These are phyloP conservation scores for Aphidius gifuensis DNA, from an alignment of 1,140 invertebrate species.

Conservation along the genomic window DNA sequence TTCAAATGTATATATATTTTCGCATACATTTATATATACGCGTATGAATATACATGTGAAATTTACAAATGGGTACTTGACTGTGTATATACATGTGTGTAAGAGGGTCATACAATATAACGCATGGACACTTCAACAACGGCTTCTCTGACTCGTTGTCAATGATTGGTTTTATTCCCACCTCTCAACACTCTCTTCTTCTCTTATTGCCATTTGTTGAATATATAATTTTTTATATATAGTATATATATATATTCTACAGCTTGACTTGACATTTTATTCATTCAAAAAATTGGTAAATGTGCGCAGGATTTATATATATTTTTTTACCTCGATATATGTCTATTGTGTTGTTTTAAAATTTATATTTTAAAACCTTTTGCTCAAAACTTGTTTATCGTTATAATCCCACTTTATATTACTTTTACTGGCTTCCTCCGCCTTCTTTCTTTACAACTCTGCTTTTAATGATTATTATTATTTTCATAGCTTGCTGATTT, in stretches of 20 bases:
- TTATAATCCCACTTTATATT: not conserved
- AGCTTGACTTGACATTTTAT: too few relatives aligned
- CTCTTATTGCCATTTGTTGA: conserved; percentile 7
- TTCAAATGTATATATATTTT: too few relatives aligned
- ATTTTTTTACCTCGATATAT: too few relatives aligned
- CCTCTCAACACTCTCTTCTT: conserved; percentile 25
- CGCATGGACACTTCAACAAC: conserved; percentile 18
- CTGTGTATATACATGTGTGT: too few relatives aligned
- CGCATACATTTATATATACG: too few relatives aligned
- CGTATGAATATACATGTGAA: too few relatives aligned
- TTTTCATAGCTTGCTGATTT: conserved; percentile 39
- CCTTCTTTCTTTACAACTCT: conserved; percentile 11
- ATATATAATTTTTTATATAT: conserved; percentile 15
- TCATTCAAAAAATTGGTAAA: too few relatives aligned
- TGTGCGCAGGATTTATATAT: too few relatives aligned
- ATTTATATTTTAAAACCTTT: not conserved
- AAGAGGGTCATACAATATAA: not conserved
- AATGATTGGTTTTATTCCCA: conserved; percentile 50
- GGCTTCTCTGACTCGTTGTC: conserved; percentile 32
- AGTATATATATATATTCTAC: not conserved
- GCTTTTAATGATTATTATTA: not conserved
- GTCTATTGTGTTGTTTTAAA: too few relatives aligned
- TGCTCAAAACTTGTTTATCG: not conserved
- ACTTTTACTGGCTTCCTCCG: conserved; percentile 3
- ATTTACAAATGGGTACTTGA: too few relatives aligned